Evolutionary conservation across 2,888 invertebrate genomes (phyloP).

Genomic region (Dryocosmus kuriphilus): DNA sequence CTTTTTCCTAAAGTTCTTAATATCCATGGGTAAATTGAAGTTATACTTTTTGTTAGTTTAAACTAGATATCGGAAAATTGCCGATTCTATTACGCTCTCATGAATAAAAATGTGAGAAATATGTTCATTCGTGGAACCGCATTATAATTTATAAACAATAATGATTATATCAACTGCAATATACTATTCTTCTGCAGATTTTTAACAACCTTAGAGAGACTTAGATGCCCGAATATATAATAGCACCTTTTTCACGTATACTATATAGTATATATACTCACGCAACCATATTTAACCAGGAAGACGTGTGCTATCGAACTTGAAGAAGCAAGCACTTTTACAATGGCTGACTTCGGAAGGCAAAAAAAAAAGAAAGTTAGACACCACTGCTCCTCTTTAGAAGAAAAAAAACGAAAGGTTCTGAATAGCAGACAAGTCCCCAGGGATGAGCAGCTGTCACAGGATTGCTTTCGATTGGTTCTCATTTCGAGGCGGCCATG

Average conservation of each 20-base stretch:
- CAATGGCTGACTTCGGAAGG: slow-evolving; percentile 78
- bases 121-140: too few species aligned
- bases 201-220: not conserved
- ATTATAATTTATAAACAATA: not conserved
- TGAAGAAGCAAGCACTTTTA: slow-evolving; percentile 64
- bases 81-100: too few species aligned
- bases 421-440: slow-evolving; percentile 59
- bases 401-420: slow-evolving; percentile 53
- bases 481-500: slow-evolving; percentile 69
- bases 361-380: slow-evolving; percentile 78
- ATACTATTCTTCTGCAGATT: not conserved
- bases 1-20: too few species aligned
- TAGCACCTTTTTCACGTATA: not conserved
- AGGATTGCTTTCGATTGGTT: slow-evolving; percentile 70
- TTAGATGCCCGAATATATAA: not conserved
- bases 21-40: too few species aligned
- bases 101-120: too few species aligned
- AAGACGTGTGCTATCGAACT: slow-evolving; percentile 39
- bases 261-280: not conserved
- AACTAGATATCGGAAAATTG: too few species aligned
- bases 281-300: slow-evolving; percentile 7
- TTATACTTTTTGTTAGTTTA: too few species aligned
- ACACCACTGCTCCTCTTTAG: slow-evolving; percentile 64
- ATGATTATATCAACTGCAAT: not conserved
- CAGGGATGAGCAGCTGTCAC: slow-evolving; percentile 76